phyloP scores from a whole-genome alignment of 2,797 vertebrate species.

The Scolopax bukidnonensis region DNA sequence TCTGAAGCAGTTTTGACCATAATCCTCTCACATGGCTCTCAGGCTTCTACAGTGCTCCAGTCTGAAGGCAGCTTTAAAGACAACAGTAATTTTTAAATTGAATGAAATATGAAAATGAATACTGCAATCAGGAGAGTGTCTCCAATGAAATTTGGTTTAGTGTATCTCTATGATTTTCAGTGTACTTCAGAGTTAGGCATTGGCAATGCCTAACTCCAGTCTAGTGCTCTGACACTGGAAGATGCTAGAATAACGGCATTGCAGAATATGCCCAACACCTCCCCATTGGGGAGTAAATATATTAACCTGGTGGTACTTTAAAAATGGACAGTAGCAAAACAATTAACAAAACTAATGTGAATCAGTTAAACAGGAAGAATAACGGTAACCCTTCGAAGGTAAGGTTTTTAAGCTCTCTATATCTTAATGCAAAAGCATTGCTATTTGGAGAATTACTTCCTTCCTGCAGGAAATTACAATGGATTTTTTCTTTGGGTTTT shows the following conservation, averaged over 20 bases:
- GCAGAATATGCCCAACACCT: neutral
- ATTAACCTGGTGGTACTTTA: neutral
- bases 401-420: neutral
- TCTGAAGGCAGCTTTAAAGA: neutral
- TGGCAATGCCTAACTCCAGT: neutral
- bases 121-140: neutral
- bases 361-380: neutral
- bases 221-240: neutral
- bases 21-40: neutral
- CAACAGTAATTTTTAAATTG: neutral
- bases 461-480: neutral
- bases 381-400: neutral
- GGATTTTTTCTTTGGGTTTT: neutral
- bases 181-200: neutral
- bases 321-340: neutral
- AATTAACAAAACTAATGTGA: neutral
- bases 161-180: neutral
- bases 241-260: neutral
- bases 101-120: conserved; percentile 1
- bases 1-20: neutral
- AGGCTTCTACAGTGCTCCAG: neutral
- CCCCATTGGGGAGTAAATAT: neutral
- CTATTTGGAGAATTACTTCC: neutral
- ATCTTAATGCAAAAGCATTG: neutral
- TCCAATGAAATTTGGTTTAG: neutral